phyloP scores from a whole-genome alignment of 2,113 vertebrate species.

The Morone saxatilis region DNA sequence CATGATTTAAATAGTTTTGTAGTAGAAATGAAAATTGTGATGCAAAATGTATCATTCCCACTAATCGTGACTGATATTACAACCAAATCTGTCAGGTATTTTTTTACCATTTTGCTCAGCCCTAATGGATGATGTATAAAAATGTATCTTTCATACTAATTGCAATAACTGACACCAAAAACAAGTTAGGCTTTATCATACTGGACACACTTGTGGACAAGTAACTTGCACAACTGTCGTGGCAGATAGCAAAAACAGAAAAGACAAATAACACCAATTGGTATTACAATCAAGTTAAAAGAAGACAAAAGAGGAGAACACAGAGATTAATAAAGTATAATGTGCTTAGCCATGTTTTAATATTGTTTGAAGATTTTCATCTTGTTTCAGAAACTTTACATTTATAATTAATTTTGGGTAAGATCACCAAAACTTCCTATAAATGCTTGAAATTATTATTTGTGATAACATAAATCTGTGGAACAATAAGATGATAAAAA shows the following conservation, averaged over 20 bases:
- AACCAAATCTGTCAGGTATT: no score
- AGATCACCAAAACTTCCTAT: not conserved
- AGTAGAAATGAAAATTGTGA: no score
- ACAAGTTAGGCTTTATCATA: not conserved
- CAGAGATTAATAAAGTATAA: not conserved
- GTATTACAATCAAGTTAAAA: not conserved
- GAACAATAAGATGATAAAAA: not conserved
- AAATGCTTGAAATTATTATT: not conserved
- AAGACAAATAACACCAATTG: not conserved
- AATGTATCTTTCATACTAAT: not conserved
- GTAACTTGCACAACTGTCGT: no score
- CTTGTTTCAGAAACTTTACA: not conserved
- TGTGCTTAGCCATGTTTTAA: not conserved
- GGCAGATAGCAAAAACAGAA: not conserved
- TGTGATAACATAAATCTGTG: not conserved
- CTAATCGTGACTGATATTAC: no score
- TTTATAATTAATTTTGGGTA: not conserved
- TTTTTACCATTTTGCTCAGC: no score
- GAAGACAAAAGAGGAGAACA: not conserved
- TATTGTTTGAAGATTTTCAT: not conserved
- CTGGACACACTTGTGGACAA: not conserved
- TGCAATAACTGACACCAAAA: not conserved
- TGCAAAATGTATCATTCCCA: no score
- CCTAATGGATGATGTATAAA: not conserved
- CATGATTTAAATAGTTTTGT: no score